A percentile compares a stretch with the other conserved stretches of the same genome.
Evolutionary conservation across 2,888 invertebrate genomes (phyloP).

Genomic region (Heteromurus nitidus): DNA sequence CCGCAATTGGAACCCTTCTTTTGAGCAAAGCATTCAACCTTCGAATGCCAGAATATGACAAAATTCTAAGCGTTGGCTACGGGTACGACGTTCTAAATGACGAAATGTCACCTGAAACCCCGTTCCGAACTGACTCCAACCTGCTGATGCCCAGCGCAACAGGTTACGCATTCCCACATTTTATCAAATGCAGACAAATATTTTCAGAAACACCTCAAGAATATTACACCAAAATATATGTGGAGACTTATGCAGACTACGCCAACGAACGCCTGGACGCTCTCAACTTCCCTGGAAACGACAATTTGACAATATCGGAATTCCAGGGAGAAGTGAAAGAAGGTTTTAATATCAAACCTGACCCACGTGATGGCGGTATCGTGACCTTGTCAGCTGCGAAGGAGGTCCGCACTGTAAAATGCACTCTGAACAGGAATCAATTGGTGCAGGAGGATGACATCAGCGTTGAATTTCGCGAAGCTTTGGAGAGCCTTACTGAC

Average conservation of each 20-base stretch:
- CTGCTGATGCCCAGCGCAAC: not conserved
- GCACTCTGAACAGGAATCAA: not conserved
- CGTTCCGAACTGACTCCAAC: slow-evolving; percentile 16
- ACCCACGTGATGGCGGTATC: not conserved
- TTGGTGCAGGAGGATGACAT: not conserved
- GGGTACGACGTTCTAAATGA: slow-evolving; percentile 36
- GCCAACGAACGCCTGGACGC: slow-evolving; percentile 12
- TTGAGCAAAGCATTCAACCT: slow-evolving; percentile 23
- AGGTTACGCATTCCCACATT: slow-evolving; percentile 32
- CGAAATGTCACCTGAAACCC: slow-evolving; percentile 3
- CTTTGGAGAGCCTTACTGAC: not conserved
- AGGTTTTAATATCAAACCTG: slow-evolving; percentile 41
- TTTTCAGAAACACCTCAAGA: not conserved
- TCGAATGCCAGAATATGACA: slow-evolving; percentile 24
- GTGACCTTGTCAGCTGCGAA: not conserved
- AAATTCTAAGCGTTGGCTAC: slow-evolving; percentile 23
- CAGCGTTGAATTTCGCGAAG: slow-evolving; percentile 18
- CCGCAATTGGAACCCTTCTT: not conserved
- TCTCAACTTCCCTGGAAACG: slow-evolving; percentile 23
- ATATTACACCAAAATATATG: slow-evolving; percentile 2
- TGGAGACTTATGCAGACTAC: not conserved
- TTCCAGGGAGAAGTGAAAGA: slow-evolving; percentile 24
- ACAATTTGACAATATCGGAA: not conserved
- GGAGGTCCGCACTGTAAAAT: slow-evolving; percentile 23
- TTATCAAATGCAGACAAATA: slow-evolving; percentile 24